Evolutionary conservation across 2,888 invertebrate genomes (phyloP).

Genomic region (Autographa gamma): DNA sequence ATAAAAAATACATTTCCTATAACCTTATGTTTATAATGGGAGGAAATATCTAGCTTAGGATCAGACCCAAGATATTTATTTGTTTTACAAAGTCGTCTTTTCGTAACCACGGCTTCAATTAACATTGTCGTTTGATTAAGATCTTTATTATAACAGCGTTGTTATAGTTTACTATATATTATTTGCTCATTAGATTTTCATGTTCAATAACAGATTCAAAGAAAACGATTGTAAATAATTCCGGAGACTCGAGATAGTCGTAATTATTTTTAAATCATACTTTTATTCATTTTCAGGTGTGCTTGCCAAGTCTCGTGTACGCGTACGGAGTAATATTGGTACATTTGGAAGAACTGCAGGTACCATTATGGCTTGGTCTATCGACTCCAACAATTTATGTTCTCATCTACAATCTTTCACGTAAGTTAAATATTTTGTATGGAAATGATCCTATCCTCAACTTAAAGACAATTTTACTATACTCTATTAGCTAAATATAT

Average conservation of each 20-base stretch:
- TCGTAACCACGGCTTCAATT: no score
- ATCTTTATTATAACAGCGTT: no score
- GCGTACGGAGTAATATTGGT: conserved; percentile 82
- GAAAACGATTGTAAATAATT: no score
- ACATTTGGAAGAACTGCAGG: conserved; percentile 71
- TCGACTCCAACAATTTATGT: conserved; percentile 79
- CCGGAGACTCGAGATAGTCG: not conserved
- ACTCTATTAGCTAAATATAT: not conserved
- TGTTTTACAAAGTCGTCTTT: not conserved
- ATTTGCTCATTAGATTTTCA: not conserved
- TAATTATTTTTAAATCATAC: conserved; percentile 1
- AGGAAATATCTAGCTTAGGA: not conserved
- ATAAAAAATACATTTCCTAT: no score
- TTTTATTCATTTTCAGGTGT: conserved; percentile 72
- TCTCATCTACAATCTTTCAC: conserved; percentile 78
- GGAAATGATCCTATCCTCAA: not conserved
- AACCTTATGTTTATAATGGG: no score
- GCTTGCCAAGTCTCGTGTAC: conserved; percentile 79
- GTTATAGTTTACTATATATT: not conserved
- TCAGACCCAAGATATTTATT: not conserved
- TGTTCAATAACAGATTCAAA: not conserved
- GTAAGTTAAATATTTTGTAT: conserved; percentile 67
- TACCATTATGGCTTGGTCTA: conserved; percentile 78
- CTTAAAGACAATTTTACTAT: not conserved
- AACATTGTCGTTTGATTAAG: no score